Conservation (phyloP, 2,113 vertebrate species). For the Rhabdornis inornatus region DNA sequence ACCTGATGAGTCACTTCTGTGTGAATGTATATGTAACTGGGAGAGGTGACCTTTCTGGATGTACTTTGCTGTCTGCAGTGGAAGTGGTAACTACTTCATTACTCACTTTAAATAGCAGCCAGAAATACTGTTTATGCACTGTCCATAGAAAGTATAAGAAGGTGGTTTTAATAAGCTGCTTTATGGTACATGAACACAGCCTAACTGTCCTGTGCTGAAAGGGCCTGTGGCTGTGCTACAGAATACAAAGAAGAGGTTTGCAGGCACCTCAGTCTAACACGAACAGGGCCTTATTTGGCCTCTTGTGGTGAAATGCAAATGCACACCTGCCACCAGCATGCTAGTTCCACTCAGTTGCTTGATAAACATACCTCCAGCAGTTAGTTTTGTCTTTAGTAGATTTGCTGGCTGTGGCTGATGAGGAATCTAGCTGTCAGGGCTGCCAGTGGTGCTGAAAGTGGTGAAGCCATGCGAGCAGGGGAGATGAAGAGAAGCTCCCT, state of each 20-base stretch:
- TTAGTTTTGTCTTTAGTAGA: not conserved
- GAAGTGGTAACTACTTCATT: not conserved
- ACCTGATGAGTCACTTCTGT: constrained; percentile 37
- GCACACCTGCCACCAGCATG: not conserved
- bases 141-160: not conserved
- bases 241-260: not conserved
- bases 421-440: not conserved
- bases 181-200: not conserved
- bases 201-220: not conserved
- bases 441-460: not conserved
- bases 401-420: not conserved
- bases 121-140: not conserved
- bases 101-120: not conserved
- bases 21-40: not conserved
- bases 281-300: not conserved
- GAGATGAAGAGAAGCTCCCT: not conserved
- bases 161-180: not conserved
- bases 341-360: not conserved
- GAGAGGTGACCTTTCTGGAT: not conserved
- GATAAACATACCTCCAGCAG: not conserved
- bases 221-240: not conserved
- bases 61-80: not conserved
- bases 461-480: not conserved
- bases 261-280: not conserved
- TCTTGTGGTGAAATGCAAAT: not conserved